Evolutionary conservation across 2,113 vertebrate genomes (phyloP).

Genomic region (Labeo catla): DNA sequence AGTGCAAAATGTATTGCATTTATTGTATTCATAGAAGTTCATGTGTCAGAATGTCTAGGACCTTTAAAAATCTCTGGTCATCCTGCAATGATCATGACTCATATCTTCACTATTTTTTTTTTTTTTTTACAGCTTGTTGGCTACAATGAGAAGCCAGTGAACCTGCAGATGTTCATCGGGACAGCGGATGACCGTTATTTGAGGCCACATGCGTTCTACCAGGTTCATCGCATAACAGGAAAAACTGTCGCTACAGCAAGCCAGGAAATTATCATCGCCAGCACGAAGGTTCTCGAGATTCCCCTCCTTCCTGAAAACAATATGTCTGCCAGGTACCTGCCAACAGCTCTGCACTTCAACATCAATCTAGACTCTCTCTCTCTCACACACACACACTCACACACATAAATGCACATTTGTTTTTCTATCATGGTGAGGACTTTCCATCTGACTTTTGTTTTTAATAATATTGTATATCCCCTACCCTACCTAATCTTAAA

Average conservation of each 20-base stretch:
- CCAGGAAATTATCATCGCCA: constrained; percentile 92
- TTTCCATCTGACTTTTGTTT: not conserved
- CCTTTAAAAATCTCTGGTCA: not conserved
- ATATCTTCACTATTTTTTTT: constrained; percentile 35
- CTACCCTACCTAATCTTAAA: not conserved
- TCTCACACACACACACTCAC: not conserved
- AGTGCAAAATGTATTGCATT: no score
- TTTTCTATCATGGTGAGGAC: not conserved
- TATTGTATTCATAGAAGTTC: no score
- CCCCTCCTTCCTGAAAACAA: constrained; percentile 97
- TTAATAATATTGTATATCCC: not conserved
- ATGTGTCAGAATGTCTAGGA: no score
- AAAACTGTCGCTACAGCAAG: constrained; percentile 97
- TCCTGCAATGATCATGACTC: not conserved
- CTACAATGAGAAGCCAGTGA: constrained; percentile 94
- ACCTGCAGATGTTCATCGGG: constrained; percentile 98
- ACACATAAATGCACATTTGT: constrained; percentile 58
- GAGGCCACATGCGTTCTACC: constrained; percentile 97
- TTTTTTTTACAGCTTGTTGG: constrained; percentile 85
- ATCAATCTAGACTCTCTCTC: constrained; percentile 53
- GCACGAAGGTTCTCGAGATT: constrained; percentile 97
- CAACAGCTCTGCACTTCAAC: constrained; percentile 50
- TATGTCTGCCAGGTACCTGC: constrained; percentile 92
- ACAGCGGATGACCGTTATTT: constrained; percentile 97
- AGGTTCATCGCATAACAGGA: constrained; percentile 98